Conservation (phyloP, 2,113 vertebrate genomes). For the Oreochromis aureus region DNA sequence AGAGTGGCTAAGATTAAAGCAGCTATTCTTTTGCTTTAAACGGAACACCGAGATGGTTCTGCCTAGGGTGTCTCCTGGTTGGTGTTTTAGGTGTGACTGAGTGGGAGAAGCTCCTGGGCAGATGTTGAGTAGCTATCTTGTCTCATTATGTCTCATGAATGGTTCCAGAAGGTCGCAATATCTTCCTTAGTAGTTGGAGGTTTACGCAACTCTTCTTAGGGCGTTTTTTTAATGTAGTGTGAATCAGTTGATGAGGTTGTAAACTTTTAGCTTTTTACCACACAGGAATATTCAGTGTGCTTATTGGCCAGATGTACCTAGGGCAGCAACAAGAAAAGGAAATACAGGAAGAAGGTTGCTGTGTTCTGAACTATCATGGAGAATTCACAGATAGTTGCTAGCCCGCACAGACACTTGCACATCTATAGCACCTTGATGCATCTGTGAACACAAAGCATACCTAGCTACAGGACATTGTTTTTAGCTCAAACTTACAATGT, state of each 20-base stretch:
- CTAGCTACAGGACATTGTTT: background rate
- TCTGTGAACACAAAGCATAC: background rate
- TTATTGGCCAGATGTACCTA: background rate
- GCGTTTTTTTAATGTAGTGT: background rate
- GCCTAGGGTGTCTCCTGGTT: background rate
- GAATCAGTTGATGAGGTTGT: background rate
- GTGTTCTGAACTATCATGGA: background rate
- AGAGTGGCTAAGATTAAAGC: background rate
- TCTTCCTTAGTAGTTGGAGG: background rate
- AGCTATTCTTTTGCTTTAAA: background rate
- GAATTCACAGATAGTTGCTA: background rate
- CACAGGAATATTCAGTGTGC: background rate
- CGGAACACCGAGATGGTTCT: background rate
- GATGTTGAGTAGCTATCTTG: background rate
- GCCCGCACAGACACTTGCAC: background rate
- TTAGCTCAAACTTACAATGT: background rate
- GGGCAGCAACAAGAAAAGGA: background rate
- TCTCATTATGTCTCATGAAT: background rate
- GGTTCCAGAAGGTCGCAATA: background rate
- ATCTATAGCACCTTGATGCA: background rate
- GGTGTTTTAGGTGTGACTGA: background rate
- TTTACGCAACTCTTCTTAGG: background rate
- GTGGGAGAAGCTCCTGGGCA: background rate
- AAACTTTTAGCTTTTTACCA: background rate
- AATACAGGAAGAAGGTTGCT: background rate